A percentile compares a stretch with the other conserved stretches of the same genome.
These are phyloP conservation scores for Hypolimnas misippus DNA, from an alignment of 2,888 invertebrate genomes.

Conservation along the genomic window DNA sequence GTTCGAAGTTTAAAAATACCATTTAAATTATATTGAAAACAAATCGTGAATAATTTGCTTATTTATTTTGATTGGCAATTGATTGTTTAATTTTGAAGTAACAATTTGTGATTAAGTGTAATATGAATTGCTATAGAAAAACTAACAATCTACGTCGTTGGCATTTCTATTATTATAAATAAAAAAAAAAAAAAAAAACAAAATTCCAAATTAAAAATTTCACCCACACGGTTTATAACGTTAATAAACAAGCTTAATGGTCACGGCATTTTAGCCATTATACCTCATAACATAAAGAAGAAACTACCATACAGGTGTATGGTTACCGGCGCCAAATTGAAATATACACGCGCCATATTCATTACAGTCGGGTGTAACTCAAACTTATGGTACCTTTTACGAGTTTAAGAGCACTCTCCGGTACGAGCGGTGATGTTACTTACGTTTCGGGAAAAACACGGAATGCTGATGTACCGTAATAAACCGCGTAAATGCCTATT, in stretches of 20 bases:
- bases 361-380: constrained; percentile 72
- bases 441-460: constrained; percentile 45
- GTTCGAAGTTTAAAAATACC: no score
- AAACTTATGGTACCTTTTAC: constrained; percentile 76
- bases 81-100: no score
- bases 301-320: constrained; percentile 35
- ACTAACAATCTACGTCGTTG: no score
- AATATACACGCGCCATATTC: constrained; percentile 79
- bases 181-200: no score
- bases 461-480: constrained; percentile 38
- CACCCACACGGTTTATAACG: not conserved
- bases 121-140: no score
- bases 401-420: constrained; percentile 71
- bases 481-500: constrained; percentile 43
- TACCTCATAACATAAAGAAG: constrained; percentile 23
- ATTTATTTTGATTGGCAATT: no score
- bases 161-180: no score
- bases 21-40: no score
- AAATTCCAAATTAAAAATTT: no score
- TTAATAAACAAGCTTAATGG: constrained; percentile 5
- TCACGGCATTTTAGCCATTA: constrained; percentile 22
- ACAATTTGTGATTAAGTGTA: no score
- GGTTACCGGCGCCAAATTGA: constrained; percentile 62
- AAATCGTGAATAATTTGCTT: no score
- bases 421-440: constrained; percentile 46